Conservation (phyloP, 2,797 vertebrate genomes). For the Pipistrellus nathusii region DNA sequence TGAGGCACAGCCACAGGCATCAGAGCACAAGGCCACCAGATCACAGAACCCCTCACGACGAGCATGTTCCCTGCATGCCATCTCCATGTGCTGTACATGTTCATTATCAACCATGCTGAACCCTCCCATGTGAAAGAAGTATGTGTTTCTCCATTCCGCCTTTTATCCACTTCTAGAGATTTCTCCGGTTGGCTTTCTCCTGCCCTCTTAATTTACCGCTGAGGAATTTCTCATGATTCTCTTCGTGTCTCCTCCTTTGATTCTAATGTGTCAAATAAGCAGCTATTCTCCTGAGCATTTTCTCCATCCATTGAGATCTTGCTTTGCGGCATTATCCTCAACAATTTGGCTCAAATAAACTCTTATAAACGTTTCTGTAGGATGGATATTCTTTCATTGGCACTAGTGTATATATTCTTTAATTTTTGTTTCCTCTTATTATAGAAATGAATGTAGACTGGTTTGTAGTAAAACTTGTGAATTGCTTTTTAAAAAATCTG, state of each 20-base stretch:
- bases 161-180: neutral
- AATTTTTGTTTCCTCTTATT: constrained; percentile 69
- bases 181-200: neutral
- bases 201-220: neutral
- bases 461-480: constrained; percentile 89
- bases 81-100: neutral
- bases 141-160: neutral
- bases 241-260: neutral
- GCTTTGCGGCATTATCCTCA: neutral
- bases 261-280: neutral
- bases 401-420: neutral
- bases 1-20: neutral
- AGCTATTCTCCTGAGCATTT: neutral
- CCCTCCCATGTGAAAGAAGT: neutral
- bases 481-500: constrained; percentile 80
- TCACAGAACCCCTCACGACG: neutral
- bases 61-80: neutral
- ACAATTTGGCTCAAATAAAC: neutral
- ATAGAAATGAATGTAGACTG: constrained; percentile 85
- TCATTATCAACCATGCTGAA: neutral
- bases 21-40: neutral
- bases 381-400: neutral
- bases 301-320: neutral
- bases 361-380: neutral
- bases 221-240: neutral